A percentile compares a stretch with the other conserved stretches of the same genome.
These are phyloP conservation scores for Aleiodes sp. DNA, from an alignment of 1,140 invertebrate genomes.

Conservation along the genomic window DNA sequence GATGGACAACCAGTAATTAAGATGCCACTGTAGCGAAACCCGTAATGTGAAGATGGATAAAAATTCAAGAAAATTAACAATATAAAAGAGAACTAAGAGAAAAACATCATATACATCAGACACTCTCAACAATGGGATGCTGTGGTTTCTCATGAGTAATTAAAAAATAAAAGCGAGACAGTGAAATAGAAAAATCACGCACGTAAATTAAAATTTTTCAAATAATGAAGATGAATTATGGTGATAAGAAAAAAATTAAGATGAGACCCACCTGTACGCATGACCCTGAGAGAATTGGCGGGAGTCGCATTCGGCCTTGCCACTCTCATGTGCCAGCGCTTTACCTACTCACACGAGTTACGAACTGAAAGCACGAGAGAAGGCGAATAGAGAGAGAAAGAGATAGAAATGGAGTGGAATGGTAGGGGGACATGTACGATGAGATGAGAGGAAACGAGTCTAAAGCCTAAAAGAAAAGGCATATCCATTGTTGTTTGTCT, in stretches of 20 bases:
- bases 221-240: too few species aligned
- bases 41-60: slow-evolving; percentile 13
- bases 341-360: background rate
- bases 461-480: slow-evolving; percentile 1
- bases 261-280: background rate
- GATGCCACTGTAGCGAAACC: slow-evolving; percentile 30
- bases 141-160: too few species aligned
- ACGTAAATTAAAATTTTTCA: too few species aligned
- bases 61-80: slow-evolving; percentile 22
- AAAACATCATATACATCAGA: too few species aligned
- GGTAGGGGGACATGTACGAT: background rate
- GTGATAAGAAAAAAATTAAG: background rate
- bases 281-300: slow-evolving; percentile 12
- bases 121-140: too few species aligned
- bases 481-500: slow-evolving; percentile 65
- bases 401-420: background rate
- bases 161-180: too few species aligned
- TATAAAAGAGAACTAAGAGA: background rate
- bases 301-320: background rate
- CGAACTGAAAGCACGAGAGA: slow-evolving; percentile 2
- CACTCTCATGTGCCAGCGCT: background rate
- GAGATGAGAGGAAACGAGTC: slow-evolving; percentile 16
- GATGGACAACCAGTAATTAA: slow-evolving; percentile 43
- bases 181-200: too few species aligned
- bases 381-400: slow-evolving; percentile 21